Evolutionary conservation across 35 echinoderm and acorn worm species (phyloP), one percentile per base, ranked within the genome.

Genomic region (Hemicentrotus pulcherrimus): DNA sequence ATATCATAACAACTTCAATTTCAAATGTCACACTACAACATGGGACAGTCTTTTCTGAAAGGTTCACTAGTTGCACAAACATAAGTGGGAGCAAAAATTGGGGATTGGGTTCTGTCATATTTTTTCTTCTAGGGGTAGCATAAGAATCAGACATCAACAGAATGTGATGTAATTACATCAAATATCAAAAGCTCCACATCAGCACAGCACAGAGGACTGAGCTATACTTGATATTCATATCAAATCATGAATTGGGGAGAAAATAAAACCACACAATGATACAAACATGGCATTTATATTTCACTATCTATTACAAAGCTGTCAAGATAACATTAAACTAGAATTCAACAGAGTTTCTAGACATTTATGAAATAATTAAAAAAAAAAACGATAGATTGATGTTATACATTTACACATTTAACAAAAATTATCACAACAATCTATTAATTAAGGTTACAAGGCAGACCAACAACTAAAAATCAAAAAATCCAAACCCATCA

Each of bases 131-230:
- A 28, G 65, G 65, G 65, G 65, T 78, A 1, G 65, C 65, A 78
- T 18, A 78, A 78, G 19, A 78, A 6, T 78, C 65, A n/a, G 65
- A 78, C 50, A 55, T 55, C 50, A 14, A 15, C 50, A 55, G 9
- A 55, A 55, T 14, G 15, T 55, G 15, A 78, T 78, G 65, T 6
- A 78, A 78, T 7, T 28, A 28, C 65, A 78, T 78, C 65, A 78
- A 78, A 78, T 18, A 78, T 78, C 65, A 78, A 78, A 78, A 78
- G 65, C 65, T 78, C 65, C 65, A 78, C 65, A 78, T 78, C 65
- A 78, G 65, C 28, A 28, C 28, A n/a, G 28, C 65, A 78, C 61
- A 70, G 61, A 78, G 8, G 0, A 78, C 22, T 78, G 22, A 6
- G 65, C 22, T 4, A 78, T 78, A 78, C 16, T 78, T 30, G 22